These are phyloP conservation scores for Drosophila phalerata DNA, from an alignment of 2,888 invertebrate genomes.

Conservation along the genomic window DNA sequence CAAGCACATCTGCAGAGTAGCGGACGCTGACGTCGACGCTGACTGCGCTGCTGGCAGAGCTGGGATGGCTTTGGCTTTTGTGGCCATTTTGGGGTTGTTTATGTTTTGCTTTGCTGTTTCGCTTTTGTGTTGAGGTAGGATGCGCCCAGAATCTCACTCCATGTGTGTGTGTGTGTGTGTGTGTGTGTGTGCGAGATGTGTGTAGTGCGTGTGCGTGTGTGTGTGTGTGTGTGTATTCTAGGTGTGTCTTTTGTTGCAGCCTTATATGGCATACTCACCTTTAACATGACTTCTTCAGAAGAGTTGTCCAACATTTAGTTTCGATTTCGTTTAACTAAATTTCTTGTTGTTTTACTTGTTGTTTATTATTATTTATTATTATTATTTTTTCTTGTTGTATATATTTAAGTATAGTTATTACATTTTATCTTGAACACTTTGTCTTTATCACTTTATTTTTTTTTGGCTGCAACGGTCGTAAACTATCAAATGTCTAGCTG, in stretches of 20 bases:
- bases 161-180: slow-evolving; percentile 2
- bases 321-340: slow-evolving; percentile 19
- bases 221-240: slow-evolving; percentile 25
- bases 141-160: slow-evolving; percentile 38
- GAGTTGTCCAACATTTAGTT: slow-evolving; percentile 43
- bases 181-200: slow-evolving; percentile 5
- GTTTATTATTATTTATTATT: slow-evolving; percentile 16
- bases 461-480: slow-evolving; percentile 66
- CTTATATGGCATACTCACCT: slow-evolving; percentile 60
- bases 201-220: slow-evolving; percentile 3
- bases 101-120: slow-evolving; percentile 71
- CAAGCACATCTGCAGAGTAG: slow-evolving; percentile 28
- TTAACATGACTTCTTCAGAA: slow-evolving; percentile 60
- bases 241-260: slow-evolving; percentile 54
- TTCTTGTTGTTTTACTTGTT: slow-evolving; percentile 21
- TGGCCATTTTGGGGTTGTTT: slow-evolving; percentile 73
- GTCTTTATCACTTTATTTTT: slow-evolving; percentile 73
- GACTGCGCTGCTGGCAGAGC: slow-evolving; percentile 18
- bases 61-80: slow-evolving; percentile 40
- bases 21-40: slow-evolving; percentile 9
- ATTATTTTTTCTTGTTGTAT: slow-evolving; percentile 26
- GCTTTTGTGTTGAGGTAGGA: slow-evolving; percentile 75
- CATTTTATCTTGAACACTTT: slow-evolving; percentile 78
- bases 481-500: slow-evolving; percentile 64
- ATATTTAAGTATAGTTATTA: slow-evolving; percentile 64